These are phyloP conservation scores for Epiblema foenella DNA, from an alignment of 2,888 invertebrate genomes.

Conservation along the genomic window DNA sequence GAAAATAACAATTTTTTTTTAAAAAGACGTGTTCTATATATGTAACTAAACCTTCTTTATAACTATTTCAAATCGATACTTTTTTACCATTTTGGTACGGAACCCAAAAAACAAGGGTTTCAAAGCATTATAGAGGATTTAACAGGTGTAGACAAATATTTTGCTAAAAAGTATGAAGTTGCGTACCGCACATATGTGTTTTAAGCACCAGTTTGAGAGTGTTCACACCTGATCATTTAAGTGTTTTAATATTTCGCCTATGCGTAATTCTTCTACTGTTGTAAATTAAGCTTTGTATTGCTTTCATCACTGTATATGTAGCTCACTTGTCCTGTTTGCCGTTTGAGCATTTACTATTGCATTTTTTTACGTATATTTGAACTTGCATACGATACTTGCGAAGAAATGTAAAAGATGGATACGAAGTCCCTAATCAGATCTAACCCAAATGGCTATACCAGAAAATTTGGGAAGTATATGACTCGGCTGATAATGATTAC, in stretches of 20 bases:
- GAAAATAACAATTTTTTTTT: too few species aligned
- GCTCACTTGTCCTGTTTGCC: background rate
- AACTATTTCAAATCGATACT: too few species aligned
- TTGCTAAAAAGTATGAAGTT: background rate
- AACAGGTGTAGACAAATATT: background rate
- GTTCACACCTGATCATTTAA: constrained; percentile 39
- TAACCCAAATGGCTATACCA: background rate
- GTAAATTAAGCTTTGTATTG: constrained; percentile 9
- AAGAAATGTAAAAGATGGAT: background rate
- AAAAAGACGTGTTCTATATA: too few species aligned
- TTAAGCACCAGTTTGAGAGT: constrained; percentile 32
- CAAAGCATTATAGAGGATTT: background rate
- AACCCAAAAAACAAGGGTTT: too few species aligned
- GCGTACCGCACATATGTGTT: constrained; percentile 27
- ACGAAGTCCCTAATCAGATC: background rate
- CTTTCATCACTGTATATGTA: background rate
- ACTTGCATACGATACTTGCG: background rate
- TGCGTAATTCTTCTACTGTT: too few species aligned
- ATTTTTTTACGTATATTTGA: background rate
- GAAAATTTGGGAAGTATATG: too few species aligned
- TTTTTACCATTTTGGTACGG: too few species aligned
- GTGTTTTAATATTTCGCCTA: constrained; percentile 35
- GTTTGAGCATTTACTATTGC: background rate
- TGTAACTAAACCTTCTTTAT: too few species aligned
- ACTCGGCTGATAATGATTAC: too few species aligned